Percentiles rank a stretch among this genome's conserved stretches.
These are phyloP conservation scores for Hirudinaria manillensis DNA, from an alignment of 2,888 invertebrate species.

Conservation along the genomic window DNA sequence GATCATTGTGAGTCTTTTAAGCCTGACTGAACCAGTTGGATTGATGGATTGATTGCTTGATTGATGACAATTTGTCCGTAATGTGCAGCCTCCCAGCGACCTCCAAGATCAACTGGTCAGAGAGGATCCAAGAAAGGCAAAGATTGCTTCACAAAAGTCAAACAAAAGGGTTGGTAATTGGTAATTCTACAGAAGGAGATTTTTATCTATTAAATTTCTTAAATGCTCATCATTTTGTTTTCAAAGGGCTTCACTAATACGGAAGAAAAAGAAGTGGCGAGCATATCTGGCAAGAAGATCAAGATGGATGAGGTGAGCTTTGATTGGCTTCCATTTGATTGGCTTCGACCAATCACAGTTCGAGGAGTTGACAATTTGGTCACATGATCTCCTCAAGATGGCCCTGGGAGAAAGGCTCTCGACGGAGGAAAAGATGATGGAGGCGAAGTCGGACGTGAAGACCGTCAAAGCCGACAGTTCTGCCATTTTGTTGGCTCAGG, in stretches of 20 bases:
- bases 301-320: constrained; percentile 5
- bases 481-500: constrained; percentile 72
- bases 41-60: not conserved
- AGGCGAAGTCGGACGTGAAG: not conserved
- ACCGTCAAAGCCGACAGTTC: constrained; percentile 62
- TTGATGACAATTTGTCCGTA: not conserved
- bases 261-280: not conserved
- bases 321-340: not conserved
- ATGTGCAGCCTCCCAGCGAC: not conserved
- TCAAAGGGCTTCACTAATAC: not conserved
- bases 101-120: constrained; percentile 19
- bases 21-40: not conserved
- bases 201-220: too few species aligned
- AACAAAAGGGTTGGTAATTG: too few species aligned
- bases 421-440: constrained; percentile 13
- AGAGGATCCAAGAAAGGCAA: constrained; percentile 4
- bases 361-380: not conserved
- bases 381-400: not conserved
- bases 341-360: too few species aligned
- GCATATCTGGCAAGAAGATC: not conserved
- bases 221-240: too few species aligned
- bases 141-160: not conserved
- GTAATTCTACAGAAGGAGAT: too few species aligned
- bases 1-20: constrained; percentile 22
- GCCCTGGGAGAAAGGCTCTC: constrained; percentile 2